Evolutionary conservation across 2,113 vertebrate species (phyloP).

Genomic region (Nannospalax galili): DNA sequence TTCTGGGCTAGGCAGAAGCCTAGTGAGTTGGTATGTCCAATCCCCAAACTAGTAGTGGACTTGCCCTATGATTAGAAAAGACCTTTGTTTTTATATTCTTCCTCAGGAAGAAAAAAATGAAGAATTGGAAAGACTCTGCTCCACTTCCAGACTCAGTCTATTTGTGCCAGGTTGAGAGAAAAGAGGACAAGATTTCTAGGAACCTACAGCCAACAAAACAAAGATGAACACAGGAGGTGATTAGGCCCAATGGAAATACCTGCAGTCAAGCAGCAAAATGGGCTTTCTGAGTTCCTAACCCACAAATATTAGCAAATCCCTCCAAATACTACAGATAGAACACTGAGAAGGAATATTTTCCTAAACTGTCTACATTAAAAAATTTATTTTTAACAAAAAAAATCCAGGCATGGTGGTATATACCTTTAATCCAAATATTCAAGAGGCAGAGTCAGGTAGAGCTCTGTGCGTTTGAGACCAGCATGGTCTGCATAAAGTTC

Average conservation of each 20-base stretch:
- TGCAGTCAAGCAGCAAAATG: not conserved
- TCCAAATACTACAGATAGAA: not conserved
- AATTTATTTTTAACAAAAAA: not conserved
- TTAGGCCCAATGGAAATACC: not conserved
- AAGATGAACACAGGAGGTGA: not conserved
- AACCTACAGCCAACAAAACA: not conserved
- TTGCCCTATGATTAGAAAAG: not conserved
- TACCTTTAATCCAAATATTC: not conserved
- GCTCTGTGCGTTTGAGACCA: not conserved
- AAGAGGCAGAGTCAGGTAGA: not conserved
- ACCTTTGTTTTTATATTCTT: not conserved
- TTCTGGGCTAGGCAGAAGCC: not conserved
- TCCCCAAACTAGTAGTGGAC: not conserved
- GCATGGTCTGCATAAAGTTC: not conserved
- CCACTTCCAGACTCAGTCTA: not conserved
- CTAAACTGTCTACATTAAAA: not conserved
- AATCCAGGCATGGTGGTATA: not conserved
- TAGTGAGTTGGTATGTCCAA: not conserved
- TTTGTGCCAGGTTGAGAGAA: not conserved
- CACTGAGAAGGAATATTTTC: not conserved
- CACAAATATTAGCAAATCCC: not conserved
- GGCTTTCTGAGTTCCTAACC: not conserved
- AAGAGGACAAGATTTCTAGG: not conserved
- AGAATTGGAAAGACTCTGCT: not conserved
- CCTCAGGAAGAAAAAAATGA: not conserved